Evolutionary conservation across 2,888 invertebrate species (phyloP).

Genomic region (Ophion ellenae): DNA sequence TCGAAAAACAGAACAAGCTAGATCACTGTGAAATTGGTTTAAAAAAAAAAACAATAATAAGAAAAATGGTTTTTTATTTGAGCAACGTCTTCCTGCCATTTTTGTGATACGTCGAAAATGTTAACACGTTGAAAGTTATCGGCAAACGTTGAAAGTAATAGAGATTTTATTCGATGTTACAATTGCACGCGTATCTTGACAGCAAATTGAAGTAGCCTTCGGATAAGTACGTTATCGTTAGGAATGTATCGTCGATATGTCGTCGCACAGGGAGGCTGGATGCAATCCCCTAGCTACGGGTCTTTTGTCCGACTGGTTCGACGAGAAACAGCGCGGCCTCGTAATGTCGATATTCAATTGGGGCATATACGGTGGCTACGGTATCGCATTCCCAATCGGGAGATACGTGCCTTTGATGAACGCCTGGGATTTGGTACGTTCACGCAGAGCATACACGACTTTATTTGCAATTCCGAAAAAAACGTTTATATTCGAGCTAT

Average conservation of each 20-base stretch:
- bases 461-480: neutral
- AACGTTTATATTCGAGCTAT: neutral
- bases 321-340: constrained; percentile 92
- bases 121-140: too few relatives aligned
- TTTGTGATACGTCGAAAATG: too few relatives aligned
- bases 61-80: too few relatives aligned
- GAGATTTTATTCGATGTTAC: too few relatives aligned
- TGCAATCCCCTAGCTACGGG: constrained; percentile 95
- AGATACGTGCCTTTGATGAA: constrained; percentile 91
- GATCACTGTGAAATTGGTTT: too few relatives aligned
- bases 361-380: constrained; percentile 98
- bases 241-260: constrained; percentile 12
- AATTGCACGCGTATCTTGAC: too few relatives aligned
- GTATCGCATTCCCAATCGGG: constrained; percentile 96
- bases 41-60: too few relatives aligned
- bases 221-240: too few relatives aligned
- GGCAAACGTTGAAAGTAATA: too few relatives aligned
- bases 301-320: constrained; percentile 92
- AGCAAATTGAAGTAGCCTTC: neutral
- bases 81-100: too few relatives aligned
- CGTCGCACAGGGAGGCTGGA: constrained; percentile 89
- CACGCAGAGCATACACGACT: neutral
- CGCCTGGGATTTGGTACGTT: constrained; percentile 89
- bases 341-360: constrained; percentile 97
- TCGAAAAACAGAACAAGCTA: too few relatives aligned